These are phyloP conservation scores for Leucophenga maculata DNA, from an alignment of 2,888 invertebrate genomes.

Conservation along the genomic window DNA sequence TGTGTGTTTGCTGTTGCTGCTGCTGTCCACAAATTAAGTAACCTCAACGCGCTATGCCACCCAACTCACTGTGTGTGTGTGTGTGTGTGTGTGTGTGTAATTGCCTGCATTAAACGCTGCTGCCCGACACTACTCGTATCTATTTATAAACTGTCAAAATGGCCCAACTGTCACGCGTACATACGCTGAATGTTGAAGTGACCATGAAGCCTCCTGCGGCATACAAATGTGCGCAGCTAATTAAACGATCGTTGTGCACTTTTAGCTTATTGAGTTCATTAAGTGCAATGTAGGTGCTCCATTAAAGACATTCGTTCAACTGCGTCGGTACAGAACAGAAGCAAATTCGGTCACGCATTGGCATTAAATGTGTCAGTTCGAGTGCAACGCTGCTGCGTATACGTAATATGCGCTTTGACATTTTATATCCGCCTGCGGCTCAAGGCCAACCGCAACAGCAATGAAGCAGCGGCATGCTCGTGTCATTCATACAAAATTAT, in stretches of 20 bases:
- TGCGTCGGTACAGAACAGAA: no score
- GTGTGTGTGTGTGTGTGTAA: no score
- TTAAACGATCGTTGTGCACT: no score
- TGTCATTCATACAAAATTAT: no score
- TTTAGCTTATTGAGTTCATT: not conserved
- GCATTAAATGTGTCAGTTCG: slow-evolving; percentile 2
- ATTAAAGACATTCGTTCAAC: not conserved
- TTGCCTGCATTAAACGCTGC: no score
- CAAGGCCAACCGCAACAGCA: not conserved
- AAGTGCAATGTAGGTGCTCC: not conserved
- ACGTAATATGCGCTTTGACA: slow-evolving; percentile 20
- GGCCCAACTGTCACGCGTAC: not conserved
- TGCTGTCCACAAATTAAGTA: not conserved
- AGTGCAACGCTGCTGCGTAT: slow-evolving; percentile 16
- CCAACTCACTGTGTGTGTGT: no score
- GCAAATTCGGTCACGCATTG: not conserved
- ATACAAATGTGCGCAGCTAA: not conserved
- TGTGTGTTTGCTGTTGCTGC: slow-evolving; percentile 2
- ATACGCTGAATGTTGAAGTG: not conserved
- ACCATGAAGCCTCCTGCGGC: not conserved
- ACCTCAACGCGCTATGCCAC: no score
- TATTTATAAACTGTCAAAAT: slow-evolving; percentile 25
- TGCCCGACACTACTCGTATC: not conserved
- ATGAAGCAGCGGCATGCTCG: no score
- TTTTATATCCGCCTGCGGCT: not conserved